Base-by-base conservation (phyloP, 92 coral and sea anemone genomes). In the Phenganax stokvisi region DNA sequence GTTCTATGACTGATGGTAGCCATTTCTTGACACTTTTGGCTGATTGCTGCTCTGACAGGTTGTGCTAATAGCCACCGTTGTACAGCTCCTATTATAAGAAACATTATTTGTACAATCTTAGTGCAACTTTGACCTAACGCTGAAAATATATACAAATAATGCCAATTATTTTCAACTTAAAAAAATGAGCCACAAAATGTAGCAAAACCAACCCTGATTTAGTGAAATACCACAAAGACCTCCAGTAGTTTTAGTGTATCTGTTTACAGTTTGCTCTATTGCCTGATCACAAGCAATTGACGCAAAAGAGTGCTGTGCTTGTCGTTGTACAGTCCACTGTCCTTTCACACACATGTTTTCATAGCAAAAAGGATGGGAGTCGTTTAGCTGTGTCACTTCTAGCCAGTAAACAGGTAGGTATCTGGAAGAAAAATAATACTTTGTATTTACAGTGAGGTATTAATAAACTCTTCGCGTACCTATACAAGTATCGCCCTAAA, bases 161-260 rank as follows among this genome's bases (percentile, higher is more conserved):
- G 16, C 65, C 16, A 13, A 6, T 59, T 13, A 59, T 59, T 59
- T 59, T 59, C 65, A 59, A 59, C n/a, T 25, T 59, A 59, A 59
- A 59, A 59, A 59, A 59, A 13, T 59, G n/a, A 1, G 16, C n/a
- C 16, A 59, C 27, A 25, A 59, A 59, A 59, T 59, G 47, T 37
- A 37, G 65, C 27, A 72, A 72, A 72, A 72, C 77, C 59, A 52
- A 72, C 59, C 57, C 57, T 25, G 77, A 52, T 72, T 72, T 6
- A 72, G 59, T 10, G 59, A 72, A 72, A 72, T 72, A 57, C 77
- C 77, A 72, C 59, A 57, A 72, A 72, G 77, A 72, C 77, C 77
- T 5, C 59, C 57, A 28, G 28, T 72, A 17, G 57, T 0, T 72
- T 72, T 72, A 37, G 77, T 72, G 9, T 72, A 57, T 47, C 77